phyloP scores from a whole-genome alignment of 2,113 vertebrate species.

The Eidolon helvum region DNA sequence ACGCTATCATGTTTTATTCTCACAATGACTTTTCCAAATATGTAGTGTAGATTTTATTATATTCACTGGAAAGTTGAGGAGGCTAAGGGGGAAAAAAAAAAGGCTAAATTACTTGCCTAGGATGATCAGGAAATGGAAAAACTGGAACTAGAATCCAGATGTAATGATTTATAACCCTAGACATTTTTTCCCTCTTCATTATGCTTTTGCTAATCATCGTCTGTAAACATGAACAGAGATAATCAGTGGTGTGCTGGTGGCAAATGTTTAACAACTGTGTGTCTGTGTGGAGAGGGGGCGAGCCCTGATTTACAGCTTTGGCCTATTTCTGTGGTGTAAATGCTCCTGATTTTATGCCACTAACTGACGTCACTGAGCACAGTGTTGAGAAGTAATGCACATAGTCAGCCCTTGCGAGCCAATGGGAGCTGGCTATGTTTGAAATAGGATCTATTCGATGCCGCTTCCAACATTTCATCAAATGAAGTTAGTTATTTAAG shows the following conservation, averaged over 20 bases:
- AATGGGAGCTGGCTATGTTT: not conserved
- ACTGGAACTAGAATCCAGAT: not conserved
- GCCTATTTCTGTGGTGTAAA: not conserved
- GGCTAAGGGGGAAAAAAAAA: not conserved
- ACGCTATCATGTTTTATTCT: not conserved
- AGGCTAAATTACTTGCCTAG: not conserved
- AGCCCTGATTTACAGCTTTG: not conserved
- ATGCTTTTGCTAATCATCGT: not conserved
- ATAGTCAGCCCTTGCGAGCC: not conserved
- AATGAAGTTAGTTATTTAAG: not conserved
- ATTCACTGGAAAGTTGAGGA: not conserved
- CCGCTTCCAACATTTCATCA: not conserved
- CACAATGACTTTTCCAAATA: not conserved
- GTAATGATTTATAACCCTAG: not conserved
- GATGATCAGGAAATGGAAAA: not conserved
- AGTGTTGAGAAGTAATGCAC: not conserved
- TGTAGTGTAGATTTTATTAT: not conserved
- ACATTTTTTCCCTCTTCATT: not conserved
- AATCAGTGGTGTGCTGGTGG: not conserved
- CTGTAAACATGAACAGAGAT: not conserved
- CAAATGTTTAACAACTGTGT: not conserved
- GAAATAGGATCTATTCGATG: not conserved
- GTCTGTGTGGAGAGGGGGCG: rapidly evolving
- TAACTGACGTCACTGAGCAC: not conserved
- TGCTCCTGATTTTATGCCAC: not conserved